These are phyloP conservation scores for Chrysopilus asiliformis DNA, from an alignment of 2,888 invertebrate species.

Conservation along the genomic window DNA sequence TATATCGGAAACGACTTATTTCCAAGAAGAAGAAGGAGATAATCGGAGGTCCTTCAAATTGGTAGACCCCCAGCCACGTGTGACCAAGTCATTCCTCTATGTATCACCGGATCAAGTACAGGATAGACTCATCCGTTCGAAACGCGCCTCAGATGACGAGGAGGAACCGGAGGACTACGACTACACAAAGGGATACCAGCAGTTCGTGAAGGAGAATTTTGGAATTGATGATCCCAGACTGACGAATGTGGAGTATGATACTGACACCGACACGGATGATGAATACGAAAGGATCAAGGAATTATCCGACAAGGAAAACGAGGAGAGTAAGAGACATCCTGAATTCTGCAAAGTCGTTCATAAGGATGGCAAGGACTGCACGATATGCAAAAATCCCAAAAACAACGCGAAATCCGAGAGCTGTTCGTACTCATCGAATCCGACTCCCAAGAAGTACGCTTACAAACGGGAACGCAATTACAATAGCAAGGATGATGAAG, in stretches of 20 bases:
- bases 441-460: conserved; percentile 55
- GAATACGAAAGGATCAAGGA: conserved; percentile 45
- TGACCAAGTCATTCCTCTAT: conserved; percentile 1
- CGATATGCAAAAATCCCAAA: conserved; percentile 58
- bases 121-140: background rate
- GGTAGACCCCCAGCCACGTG: background rate
- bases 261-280: conserved; percentile 20
- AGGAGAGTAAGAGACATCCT: conserved; percentile 46
- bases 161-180: conserved; percentile 5
- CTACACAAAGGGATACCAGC: conserved; percentile 10
- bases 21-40: background rate
- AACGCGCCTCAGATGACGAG: conserved; percentile 3
- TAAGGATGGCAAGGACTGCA: conserved; percentile 48
- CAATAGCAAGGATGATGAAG: conserved; percentile 39
- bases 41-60: background rate
- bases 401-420: conserved; percentile 65
- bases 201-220: conserved; percentile 12
- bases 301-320: conserved; percentile 47
- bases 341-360: conserved; percentile 51
- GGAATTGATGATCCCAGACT: conserved; percentile 1
- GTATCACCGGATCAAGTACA: conserved; percentile 2
- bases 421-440: conserved; percentile 63
- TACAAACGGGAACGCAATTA: conserved; percentile 51
- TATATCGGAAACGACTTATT: conserved; percentile 3
- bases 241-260: background rate